phyloP scores from a whole-genome alignment of 1,140 invertebrate species.

The Drosophila sulfurigaster region DNA sequence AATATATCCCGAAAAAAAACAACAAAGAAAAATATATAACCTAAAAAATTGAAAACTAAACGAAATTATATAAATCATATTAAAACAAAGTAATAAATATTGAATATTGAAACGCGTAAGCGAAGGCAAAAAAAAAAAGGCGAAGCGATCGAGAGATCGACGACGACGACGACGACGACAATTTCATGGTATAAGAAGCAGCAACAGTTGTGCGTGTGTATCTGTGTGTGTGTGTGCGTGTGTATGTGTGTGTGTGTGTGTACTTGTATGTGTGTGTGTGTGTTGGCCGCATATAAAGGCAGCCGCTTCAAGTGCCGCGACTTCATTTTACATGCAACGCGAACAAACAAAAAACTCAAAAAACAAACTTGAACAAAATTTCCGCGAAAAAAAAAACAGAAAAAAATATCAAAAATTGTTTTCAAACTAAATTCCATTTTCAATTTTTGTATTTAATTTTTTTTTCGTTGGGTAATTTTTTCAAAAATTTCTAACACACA shows the following conservation, averaged over 20 bases:
- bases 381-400: not conserved
- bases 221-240: conserved; percentile 1
- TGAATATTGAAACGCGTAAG: too few species aligned
- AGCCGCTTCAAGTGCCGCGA: conserved; percentile 48
- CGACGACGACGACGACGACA: conserved; percentile 2
- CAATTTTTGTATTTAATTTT: conserved; percentile 5
- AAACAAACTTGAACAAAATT: conserved; percentile 16
- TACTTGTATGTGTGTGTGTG: conserved; percentile 6
- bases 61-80: conserved; percentile 7
- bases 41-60: conserved; percentile 6
- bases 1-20: conserved; percentile 13
- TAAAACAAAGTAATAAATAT: not conserved
- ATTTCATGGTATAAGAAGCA: conserved; percentile 13
- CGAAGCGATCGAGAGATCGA: not conserved
- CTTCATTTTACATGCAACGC: conserved; percentile 50
- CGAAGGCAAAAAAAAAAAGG: too few species aligned
- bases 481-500: conserved; percentile 38
- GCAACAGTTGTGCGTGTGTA: not conserved
- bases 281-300: conserved; percentile 44
- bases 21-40: not conserved
- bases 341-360: conserved; percentile 37
- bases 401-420: not conserved
- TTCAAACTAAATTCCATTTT: not conserved
- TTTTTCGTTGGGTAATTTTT: not conserved
- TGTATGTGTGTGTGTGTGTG: conserved; percentile 13